A percentile compares a stretch with the other conserved stretches of the same genome.
Conservation (phyloP, 2,113 vertebrate genomes). For the Trematomus loennbergii region DNA sequence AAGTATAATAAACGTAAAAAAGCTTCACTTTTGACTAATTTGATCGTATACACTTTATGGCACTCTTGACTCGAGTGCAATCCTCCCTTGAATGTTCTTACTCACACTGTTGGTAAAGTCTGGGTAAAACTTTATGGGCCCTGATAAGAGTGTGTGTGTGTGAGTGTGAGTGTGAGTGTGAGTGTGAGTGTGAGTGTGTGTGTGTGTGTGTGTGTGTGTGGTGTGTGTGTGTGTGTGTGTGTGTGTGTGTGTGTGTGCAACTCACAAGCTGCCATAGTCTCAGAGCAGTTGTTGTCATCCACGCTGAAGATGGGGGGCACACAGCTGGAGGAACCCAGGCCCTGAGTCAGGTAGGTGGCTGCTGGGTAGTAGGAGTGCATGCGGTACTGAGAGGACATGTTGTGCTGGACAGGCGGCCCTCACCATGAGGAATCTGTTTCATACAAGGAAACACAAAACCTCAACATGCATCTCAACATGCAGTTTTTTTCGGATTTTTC, state of each 20-base stretch:
- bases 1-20: conserved; percentile 57
- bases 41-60: conserved; percentile 69
- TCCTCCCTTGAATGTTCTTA: conserved; percentile 77
- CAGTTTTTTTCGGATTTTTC: background rate
- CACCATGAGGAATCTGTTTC: conserved; percentile 87
- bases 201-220: background rate
- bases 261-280: conserved; percentile 89
- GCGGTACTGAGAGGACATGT: conserved; percentile 89
- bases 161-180: conserved; percentile 2
- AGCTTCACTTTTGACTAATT: conserved; percentile 65
- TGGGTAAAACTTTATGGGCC: conserved; percentile 80
- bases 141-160: conserved; percentile 44
- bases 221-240: conserved; percentile 29
- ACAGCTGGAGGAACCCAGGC: conserved; percentile 79
- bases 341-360: conserved; percentile 90
- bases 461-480: background rate
- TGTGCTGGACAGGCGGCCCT: conserved; percentile 83
- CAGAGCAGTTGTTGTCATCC: conserved; percentile 86
- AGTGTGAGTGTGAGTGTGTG: conserved; percentile 21
- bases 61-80: conserved; percentile 60
- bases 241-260: conserved; percentile 39
- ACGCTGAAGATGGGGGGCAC: conserved; percentile 87
- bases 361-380: conserved; percentile 94
- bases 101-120: conserved; percentile 76
- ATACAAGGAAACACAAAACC: conserved; percentile 14